phyloP scores from a whole-genome alignment of 35 echinoderm and acorn worm species.

The Holothuria glaberrima region DNA sequence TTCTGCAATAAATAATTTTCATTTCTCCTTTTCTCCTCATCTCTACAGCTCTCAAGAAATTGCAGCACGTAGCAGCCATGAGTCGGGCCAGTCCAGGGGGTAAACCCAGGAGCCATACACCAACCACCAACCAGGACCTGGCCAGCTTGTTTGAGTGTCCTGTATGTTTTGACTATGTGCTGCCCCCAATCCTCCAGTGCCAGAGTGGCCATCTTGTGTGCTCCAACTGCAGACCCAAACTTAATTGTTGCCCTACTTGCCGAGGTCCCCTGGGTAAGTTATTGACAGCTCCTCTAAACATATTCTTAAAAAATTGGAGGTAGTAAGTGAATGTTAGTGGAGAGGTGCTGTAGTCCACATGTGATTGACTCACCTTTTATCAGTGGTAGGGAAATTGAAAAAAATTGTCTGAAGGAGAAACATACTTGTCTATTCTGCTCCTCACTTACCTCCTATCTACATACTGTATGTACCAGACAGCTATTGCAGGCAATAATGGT shows the following conservation, averaged over 20 bases:
- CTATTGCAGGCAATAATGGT: too few species aligned
- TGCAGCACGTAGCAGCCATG: slow-evolving; percentile 85
- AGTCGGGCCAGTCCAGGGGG: slow-evolving; percentile 80
- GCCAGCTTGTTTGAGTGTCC: slow-evolving; percentile 98
- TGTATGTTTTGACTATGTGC: slow-evolving; percentile 98
- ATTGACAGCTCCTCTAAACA: background rate
- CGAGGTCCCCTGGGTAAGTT: slow-evolving; percentile 92
- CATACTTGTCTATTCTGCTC: too few species aligned
- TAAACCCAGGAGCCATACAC: slow-evolving; percentile 95
- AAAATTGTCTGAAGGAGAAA: too few species aligned
- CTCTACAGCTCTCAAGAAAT: slow-evolving; percentile 58
- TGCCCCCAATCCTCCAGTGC: slow-evolving; percentile 97
- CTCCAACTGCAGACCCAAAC: slow-evolving; percentile 93
- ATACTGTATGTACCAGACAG: too few species aligned
- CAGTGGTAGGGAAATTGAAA: too few species aligned
- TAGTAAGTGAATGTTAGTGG: too few species aligned
- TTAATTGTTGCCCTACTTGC: slow-evolving; percentile 96
- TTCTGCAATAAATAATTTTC: too few species aligned
- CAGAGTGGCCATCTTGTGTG: slow-evolving; percentile 98
- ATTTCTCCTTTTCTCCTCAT: background rate
- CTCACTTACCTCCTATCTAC: too few species aligned
- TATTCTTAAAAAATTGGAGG: too few species aligned
- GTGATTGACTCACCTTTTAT: too few species aligned
- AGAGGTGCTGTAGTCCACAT: too few species aligned
- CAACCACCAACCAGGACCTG: slow-evolving; percentile 95